These are phyloP conservation scores for Pseudococcus jackbeardsleyi DNA, from an alignment of 2,888 invertebrate genomes.

Conservation along the genomic window DNA sequence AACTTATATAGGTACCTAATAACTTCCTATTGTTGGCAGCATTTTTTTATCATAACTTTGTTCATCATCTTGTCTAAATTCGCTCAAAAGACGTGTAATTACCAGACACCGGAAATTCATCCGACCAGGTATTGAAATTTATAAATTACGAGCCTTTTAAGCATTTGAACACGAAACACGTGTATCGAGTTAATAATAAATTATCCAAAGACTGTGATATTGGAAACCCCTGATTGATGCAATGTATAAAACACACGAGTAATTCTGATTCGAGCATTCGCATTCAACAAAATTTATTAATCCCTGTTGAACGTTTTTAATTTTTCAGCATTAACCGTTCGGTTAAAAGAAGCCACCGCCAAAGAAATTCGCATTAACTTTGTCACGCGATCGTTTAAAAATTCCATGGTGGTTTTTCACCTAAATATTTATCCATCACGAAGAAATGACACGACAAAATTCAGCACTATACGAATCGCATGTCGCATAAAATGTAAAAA, in stretches of 20 bases:
- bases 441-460: conserved; percentile 1
- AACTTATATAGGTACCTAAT: neutral
- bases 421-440: conserved; percentile 4
- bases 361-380: conserved; percentile 4
- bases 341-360: neutral
- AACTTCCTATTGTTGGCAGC: neutral
- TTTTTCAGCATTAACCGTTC: neutral
- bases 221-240: neutral
- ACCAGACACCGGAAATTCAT: neutral
- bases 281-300: conserved; percentile 9
- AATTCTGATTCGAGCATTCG: neutral
- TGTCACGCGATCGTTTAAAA: conserved; percentile 6
- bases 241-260: neutral
- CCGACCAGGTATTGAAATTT: neutral
- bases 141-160: neutral
- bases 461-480: neutral
- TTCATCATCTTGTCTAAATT: neutral
- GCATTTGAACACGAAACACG: neutral
- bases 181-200: neutral
- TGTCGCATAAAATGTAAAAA: conserved; percentile 34
- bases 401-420: neutral
- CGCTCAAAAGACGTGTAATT: neutral
- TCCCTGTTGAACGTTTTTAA: neutral
- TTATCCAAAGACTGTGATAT: neutral
- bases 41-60: neutral